A percentile compares a stretch with the other conserved stretches of the same genome.
These are phyloP conservation scores for Lonchura striata DNA, from an alignment of 2,113 vertebrate species.

Conservation along the genomic window DNA sequence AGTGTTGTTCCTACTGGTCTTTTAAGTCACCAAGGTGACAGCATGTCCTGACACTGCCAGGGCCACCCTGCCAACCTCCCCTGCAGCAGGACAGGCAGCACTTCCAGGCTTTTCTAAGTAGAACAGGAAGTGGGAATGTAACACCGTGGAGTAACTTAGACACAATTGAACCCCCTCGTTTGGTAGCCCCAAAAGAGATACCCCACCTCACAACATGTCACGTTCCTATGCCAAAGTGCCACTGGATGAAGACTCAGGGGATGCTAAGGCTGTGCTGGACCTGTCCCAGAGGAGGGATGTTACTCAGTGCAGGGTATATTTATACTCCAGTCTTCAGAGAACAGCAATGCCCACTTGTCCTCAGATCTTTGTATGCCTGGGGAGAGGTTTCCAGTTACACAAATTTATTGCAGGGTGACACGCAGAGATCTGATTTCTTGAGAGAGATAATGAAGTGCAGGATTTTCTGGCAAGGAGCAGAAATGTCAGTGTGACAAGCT, in stretches of 20 bases:
- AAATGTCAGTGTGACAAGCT: constrained; percentile 68
- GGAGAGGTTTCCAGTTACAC: constrained; percentile 64
- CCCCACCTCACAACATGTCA: not conserved
- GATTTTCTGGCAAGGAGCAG: constrained; percentile 53
- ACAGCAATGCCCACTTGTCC: constrained; percentile 48
- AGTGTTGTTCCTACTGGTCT: not conserved
- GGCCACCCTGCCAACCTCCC: not conserved
- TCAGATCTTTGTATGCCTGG: not conserved
- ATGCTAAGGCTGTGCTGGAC: not conserved
- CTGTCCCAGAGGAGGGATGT: not conserved
- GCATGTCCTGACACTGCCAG: fast-evolving
- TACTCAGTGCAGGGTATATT: not conserved
- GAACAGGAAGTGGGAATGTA: not conserved
- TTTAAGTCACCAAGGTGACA: not conserved
- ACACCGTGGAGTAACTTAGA: not conserved
- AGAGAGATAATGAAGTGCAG: constrained; percentile 68
- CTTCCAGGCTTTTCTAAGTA: not conserved
- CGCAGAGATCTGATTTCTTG: constrained; percentile 59
- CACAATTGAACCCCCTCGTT: fast-evolving
- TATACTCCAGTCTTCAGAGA: constrained; percentile 38
- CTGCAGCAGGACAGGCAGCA: not conserved
- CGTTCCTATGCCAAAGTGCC: not conserved
- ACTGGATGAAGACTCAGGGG: not conserved
- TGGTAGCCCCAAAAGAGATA: not conserved
- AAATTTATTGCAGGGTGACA: constrained; percentile 47